Evolutionary conservation across 1,140 invertebrate species (phyloP).

Genomic region (Metopolophium dirhodum): DNA sequence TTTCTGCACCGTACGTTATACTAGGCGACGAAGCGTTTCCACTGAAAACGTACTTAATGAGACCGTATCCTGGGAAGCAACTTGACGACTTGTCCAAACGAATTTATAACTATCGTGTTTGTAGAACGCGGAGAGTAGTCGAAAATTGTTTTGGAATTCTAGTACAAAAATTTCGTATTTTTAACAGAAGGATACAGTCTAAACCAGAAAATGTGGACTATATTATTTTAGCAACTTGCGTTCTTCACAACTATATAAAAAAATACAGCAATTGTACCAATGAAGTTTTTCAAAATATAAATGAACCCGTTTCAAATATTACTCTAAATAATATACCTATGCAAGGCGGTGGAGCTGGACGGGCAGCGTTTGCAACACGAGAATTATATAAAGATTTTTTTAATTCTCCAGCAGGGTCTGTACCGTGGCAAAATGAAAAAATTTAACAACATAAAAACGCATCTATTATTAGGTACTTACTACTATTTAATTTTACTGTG

Average conservation of each 20-base stretch:
- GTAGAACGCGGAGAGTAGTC: constrained; percentile 60
- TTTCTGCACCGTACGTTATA: constrained; percentile 59
- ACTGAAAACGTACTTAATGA: constrained; percentile 61
- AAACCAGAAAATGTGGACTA: constrained; percentile 57
- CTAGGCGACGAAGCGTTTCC: constrained; percentile 64
- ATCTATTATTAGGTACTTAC: constrained; percentile 4
- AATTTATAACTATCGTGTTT: constrained; percentile 62
- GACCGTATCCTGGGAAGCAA: constrained; percentile 58
- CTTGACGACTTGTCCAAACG: constrained; percentile 58
- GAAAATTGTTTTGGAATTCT: constrained; percentile 64
- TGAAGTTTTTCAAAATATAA: too few species aligned
- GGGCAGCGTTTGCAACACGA: constrained; percentile 15
- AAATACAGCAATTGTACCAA: too few species aligned
- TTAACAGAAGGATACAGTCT: constrained; percentile 57
- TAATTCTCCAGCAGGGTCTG: constrained; percentile 8
- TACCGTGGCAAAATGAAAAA: constrained; percentile 28
- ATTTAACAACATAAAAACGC: constrained; percentile 7
- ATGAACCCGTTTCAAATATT: too few species aligned
- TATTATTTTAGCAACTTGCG: constrained; percentile 46
- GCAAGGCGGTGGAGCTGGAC: neutral
- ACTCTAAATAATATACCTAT: too few species aligned
- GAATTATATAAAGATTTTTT: constrained; percentile 16
- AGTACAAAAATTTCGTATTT: constrained; percentile 56
- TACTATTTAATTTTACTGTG: constrained; percentile 21
- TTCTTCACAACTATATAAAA: too few species aligned